phyloP scores from a whole-genome alignment of 2,888 invertebrate genomes.

The Bhutanitis thaidina region DNA sequence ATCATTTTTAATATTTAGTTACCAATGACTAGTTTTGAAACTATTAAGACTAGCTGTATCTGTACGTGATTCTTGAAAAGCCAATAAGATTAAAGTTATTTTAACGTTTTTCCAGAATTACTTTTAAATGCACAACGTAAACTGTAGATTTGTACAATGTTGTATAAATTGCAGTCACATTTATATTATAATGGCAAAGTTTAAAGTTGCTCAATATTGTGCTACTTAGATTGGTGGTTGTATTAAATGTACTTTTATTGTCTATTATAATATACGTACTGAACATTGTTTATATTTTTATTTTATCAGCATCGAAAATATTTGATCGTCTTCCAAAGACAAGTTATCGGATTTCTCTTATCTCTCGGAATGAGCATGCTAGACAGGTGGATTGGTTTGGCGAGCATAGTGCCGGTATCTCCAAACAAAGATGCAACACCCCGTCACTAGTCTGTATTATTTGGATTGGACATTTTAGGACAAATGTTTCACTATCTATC shows the following conservation, averaged over 20 bases:
- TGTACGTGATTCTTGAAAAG: neutral
- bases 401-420: too few species aligned
- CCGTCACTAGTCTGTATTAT: too few species aligned
- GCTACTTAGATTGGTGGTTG: neutral
- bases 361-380: too few species aligned
- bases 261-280: neutral
- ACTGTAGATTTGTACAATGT: neutral
- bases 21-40: conserved; percentile 16
- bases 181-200: neutral
- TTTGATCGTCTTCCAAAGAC: too few species aligned
- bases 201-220: neutral
- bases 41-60: conserved; percentile 9
- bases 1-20: conserved; percentile 8
- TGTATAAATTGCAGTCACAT: neutral
- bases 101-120: neutral
- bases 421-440: too few species aligned
- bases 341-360: too few species aligned
- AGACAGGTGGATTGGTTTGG: too few species aligned
- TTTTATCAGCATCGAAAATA: too few species aligned
- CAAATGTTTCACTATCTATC: too few species aligned
- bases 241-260: conserved; percentile 5
- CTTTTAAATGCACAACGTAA: too few species aligned
- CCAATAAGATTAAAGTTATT: neutral
- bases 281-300: conserved; percentile 3
- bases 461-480: too few species aligned